Percentiles rank a stretch among this genome's conserved stretches.
Conservation (phyloP, 1,140 invertebrate species). For the Trypoxylus dichotomus region DNA sequence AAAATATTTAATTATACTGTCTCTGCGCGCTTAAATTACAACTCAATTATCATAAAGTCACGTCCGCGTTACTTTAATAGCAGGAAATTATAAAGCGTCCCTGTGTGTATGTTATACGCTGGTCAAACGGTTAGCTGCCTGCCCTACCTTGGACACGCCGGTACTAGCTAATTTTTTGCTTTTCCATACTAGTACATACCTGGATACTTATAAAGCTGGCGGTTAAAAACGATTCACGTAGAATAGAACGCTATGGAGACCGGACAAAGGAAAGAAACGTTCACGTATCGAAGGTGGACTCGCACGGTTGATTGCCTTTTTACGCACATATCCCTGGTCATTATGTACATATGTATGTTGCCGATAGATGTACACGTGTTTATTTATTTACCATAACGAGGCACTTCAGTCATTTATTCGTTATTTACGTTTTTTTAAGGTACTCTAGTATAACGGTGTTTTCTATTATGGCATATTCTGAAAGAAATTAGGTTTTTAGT, state of each 20-base stretch:
- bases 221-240: not conserved
- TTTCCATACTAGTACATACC: not conserved
- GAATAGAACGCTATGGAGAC: not conserved
- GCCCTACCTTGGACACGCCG: not conserved
- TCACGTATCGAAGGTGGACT: not conserved
- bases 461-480: too few relatives aligned
- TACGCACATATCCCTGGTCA: not conserved
- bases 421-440: too few relatives aligned
- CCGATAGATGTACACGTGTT: not conserved
- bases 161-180: not conserved
- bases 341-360: not conserved
- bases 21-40: not conserved
- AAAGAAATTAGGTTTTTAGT: too few relatives aligned
- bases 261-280: not conserved
- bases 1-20: not conserved
- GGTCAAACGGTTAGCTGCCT: not conserved
- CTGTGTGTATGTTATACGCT: too few relatives aligned
- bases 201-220: not conserved
- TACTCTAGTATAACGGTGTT: too few relatives aligned
- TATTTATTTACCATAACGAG: not conserved
- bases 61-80: not conserved
- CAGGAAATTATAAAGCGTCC: not conserved
- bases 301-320: not conserved
- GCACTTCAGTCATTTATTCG: too few relatives aligned
- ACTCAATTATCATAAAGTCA: conserved; percentile 3